Percentiles rank a stretch among this genome's conserved stretches.
These are phyloP conservation scores for Dissostichus mawsoni DNA, from an alignment of 2,113 vertebrate species.

Conservation along the genomic window DNA sequence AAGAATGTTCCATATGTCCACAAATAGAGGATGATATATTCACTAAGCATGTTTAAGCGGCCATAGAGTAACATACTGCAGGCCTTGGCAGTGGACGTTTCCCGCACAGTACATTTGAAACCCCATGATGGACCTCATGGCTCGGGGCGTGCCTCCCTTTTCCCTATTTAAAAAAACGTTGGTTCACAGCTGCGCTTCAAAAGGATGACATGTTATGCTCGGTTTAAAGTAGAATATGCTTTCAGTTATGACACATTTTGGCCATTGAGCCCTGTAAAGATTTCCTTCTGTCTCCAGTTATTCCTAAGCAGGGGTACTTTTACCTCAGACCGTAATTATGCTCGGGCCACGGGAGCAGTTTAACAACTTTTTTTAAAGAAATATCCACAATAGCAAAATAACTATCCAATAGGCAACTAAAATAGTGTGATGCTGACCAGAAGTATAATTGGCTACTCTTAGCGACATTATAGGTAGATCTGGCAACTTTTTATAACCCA, in stretches of 20 bases:
- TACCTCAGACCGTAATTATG: background rate
- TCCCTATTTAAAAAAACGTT: slow-evolving; percentile 51
- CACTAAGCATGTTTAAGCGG: slow-evolving; percentile 19
- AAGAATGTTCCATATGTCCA: slow-evolving; percentile 19
- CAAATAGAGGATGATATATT: slow-evolving; percentile 25
- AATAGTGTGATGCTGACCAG: background rate
- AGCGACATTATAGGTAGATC: background rate
- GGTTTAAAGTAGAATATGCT: slow-evolving; percentile 69
- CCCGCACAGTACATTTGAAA: slow-evolving; percentile 52
- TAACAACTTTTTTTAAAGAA: background rate
- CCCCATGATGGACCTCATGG: slow-evolving; percentile 41
- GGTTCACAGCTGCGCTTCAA: slow-evolving; percentile 83
- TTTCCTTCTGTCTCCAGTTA: background rate
- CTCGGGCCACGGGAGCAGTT: background rate
- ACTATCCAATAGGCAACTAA: background rate
- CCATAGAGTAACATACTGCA: slow-evolving; percentile 33
- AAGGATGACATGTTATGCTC: slow-evolving; percentile 76
- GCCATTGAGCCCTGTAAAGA: slow-evolving; percentile 8
- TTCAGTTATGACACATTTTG: slow-evolving; percentile 70
- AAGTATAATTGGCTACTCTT: too few relatives aligned
- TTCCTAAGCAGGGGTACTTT: background rate
- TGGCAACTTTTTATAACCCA: too few relatives aligned
- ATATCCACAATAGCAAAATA: background rate
- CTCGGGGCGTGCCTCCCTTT: slow-evolving; percentile 30
- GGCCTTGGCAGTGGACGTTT: slow-evolving; percentile 36